These are phyloP conservation scores for Calephelis perditalis DNA, from an alignment of 2,888 invertebrate genomes.

Conservation along the genomic window DNA sequence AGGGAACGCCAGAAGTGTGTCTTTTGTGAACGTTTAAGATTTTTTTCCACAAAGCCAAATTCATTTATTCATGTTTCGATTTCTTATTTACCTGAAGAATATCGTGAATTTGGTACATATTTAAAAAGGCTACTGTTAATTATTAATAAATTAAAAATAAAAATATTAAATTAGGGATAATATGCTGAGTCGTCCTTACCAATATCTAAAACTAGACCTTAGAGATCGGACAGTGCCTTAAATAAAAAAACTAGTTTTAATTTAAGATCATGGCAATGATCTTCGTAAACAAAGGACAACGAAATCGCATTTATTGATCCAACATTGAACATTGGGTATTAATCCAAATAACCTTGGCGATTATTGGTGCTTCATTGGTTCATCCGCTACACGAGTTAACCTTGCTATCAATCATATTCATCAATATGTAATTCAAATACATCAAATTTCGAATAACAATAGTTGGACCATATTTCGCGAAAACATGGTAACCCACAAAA, in stretches of 20 bases:
- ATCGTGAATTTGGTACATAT: no score
- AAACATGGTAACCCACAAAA: neutral
- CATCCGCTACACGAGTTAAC: neutral
- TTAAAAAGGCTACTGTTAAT: no score
- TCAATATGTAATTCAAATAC: neutral
- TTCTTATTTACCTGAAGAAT: neutral
- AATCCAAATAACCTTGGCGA: conserved; percentile 5
- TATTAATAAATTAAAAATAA: no score
- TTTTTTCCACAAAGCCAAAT: neutral
- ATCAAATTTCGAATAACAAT: neutral
- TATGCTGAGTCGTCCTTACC: no score
- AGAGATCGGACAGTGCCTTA: no score
- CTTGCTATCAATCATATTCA: neutral
- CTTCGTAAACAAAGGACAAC: neutral
- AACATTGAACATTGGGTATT: conserved; percentile 1
- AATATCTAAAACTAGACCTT: no score
- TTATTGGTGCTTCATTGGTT: neutral
- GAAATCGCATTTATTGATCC: neutral
- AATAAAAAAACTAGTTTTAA: no score
- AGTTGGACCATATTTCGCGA: neutral
- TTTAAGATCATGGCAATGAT: neutral
- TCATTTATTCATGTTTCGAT: neutral
- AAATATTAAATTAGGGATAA: no score
- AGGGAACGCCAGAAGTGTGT: no score
- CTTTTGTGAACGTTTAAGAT: no score